Conservation (phyloP, 35 echinoderm and acorn worm genomes). For the Stichopus chloronotus region DNA sequence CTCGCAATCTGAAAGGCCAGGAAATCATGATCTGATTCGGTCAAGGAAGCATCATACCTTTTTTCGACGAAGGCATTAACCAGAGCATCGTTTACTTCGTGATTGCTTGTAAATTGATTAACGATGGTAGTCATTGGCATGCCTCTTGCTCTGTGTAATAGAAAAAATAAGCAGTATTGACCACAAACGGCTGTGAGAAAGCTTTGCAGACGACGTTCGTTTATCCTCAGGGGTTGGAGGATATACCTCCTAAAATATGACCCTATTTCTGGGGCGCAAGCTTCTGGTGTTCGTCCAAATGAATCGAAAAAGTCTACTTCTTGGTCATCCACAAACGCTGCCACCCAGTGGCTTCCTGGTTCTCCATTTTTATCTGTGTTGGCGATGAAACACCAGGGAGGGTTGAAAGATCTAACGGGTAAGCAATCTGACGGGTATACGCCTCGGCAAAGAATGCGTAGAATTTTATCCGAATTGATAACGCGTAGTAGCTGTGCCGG, state of each 20-base stretch:
- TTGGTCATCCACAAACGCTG: conserved; percentile 41
- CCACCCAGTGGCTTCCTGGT: conserved; percentile 65
- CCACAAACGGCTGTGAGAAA: conserved; percentile 24
- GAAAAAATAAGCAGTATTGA: conserved; percentile 22
- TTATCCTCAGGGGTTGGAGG: conserved; percentile 7
- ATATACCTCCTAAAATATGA: conserved; percentile 41
- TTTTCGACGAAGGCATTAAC: conserved; percentile 32
- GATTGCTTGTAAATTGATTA: background rate
- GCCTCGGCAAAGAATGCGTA: too few species aligned
- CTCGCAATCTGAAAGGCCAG: conserved; percentile 7
- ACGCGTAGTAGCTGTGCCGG: too few species aligned
- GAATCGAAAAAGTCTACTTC: conserved; percentile 71
- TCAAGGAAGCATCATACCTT: background rate
- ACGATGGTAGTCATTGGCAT: conserved; percentile 33
- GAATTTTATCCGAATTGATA: too few species aligned
- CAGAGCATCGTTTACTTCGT: background rate
- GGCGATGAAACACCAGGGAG: conserved; percentile 27
- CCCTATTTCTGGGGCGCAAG: conserved; percentile 36
- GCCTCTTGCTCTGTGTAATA: conserved; percentile 20
- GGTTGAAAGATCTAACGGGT: conserved; percentile 43
- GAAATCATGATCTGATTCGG: conserved; percentile 13
- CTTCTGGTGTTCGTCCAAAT: conserved; percentile 48
- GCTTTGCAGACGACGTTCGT: conserved; percentile 33
- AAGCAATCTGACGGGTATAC: too few species aligned
- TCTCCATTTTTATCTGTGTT: conserved; percentile 49